Evolutionary conservation across 2,113 vertebrate genomes (phyloP), one percentile per base, ranked within the genome.

Genomic region (Crotalus viridis): DNA sequence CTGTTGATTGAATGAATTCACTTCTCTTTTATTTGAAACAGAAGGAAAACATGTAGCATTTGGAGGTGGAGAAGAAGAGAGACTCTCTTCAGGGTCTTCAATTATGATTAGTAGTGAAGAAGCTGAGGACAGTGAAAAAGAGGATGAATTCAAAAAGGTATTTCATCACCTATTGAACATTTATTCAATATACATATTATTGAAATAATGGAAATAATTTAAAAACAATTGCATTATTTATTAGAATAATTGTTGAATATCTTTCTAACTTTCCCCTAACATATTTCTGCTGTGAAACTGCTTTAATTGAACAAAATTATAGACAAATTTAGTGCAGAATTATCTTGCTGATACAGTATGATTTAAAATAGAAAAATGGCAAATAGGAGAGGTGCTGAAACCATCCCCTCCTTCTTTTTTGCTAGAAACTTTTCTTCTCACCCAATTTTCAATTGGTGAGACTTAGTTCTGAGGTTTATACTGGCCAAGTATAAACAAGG

Each of bases 121-220:
- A 39, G 46, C 54, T 81, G 95, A 96, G 8, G 26, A 89, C 1
- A 95, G 5, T 87, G 94, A 98, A 15, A 98, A 97, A 96, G 97
- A 98, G 96, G 96, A 97, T 90, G 97, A 98, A 28, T 98, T 98
- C 97, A 98, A 97, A 96, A 98, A 98, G 98, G 98, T 98, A 96
- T 94, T 93, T 92, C 90, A 24, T 93, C 24, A 87, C 88, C 93
- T 93, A 91, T 55, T 17, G 17, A 12, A 5, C 43, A 21, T 26
- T 24, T 9, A 87, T 85, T 33, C 26, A 86, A 39, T 89, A 55
- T 6, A 10, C 54, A 92, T 91, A 13, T 93, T 92, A 90, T 1
- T 93, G 59, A 91, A 91, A 57, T 6, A 81, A 10, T 28, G 46
- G 24, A 46, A 90, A 92, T 46, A 56, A 0, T 88, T 59, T 1